Evolutionary conservation across 2,797 vertebrate species (phyloP).

Genomic region (Xyrichtys novacula): DNA sequence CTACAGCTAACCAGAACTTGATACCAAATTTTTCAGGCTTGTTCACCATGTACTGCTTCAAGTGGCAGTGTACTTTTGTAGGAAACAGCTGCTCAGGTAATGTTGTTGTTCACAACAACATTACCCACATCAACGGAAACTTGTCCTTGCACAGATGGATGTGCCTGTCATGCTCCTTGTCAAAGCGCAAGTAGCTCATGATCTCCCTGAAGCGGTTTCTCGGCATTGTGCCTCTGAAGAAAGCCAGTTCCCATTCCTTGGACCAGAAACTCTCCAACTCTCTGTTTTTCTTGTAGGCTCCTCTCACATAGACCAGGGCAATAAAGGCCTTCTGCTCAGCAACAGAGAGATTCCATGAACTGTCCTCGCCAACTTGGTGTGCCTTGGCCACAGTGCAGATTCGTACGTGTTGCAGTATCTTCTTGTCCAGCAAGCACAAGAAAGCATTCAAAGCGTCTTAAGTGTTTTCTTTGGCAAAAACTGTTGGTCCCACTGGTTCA

Average conservation of each 20-base stretch:
- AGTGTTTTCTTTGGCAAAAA: background rate
- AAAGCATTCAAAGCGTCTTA: background rate
- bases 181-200: background rate
- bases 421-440: background rate
- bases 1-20: background rate
- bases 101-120: background rate
- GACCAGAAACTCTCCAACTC: background rate
- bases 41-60: background rate
- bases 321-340: conserved; percentile 1
- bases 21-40: background rate
- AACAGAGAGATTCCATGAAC: background rate
- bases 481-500: background rate
- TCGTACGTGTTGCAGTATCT: background rate
- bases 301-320: background rate
- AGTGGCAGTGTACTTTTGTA: background rate
- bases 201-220: background rate
- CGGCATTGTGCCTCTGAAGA: background rate
- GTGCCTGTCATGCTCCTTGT: background rate
- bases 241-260: background rate
- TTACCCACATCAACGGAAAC: background rate
- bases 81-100: background rate
- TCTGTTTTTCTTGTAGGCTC: background rate
- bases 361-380: background rate
- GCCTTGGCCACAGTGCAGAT: background rate
- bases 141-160: background rate